Conservation (phyloP, 2,888 invertebrate genomes). For the Eilema griseolum region DNA sequence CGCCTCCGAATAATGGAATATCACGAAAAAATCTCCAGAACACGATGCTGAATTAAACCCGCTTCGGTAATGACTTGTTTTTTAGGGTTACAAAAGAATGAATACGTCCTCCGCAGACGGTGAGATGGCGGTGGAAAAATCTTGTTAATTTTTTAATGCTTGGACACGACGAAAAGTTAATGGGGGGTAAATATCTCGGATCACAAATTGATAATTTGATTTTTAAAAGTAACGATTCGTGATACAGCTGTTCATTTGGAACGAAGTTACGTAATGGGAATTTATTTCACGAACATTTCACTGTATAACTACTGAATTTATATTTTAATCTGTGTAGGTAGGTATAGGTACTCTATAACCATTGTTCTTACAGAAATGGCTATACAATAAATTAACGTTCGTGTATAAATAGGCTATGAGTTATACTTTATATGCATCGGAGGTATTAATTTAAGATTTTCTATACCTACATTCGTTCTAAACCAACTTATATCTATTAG, state of each 20-base stretch:
- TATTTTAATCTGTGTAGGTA: neutral
- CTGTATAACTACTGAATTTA: neutral
- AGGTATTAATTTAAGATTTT: too few relatives aligned
- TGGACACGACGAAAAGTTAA: slow-evolving; percentile 68
- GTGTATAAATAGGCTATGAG: neutral
- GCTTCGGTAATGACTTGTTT: slow-evolving; percentile 86
- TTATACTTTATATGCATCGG: neutral
- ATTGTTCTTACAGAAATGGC: neutral
- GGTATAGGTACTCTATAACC: too few relatives aligned
- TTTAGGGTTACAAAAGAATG: slow-evolving; percentile 85
- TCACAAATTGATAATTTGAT: slow-evolving; percentile 51
- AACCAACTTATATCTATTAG: neutral
- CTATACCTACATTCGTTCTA: too few relatives aligned
- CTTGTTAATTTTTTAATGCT: slow-evolving; percentile 82
- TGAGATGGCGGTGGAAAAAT: slow-evolving; percentile 64
- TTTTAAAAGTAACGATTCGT: slow-evolving; percentile 57
- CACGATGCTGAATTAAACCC: slow-evolving; percentile 81
- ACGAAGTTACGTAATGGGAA: slow-evolving; percentile 44
- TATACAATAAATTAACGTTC: neutral
- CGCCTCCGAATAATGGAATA: slow-evolving; percentile 81
- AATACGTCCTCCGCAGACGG: slow-evolving; percentile 83
- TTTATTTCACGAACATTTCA: slow-evolving; percentile 33
- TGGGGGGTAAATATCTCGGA: slow-evolving; percentile 66
- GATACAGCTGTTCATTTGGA: slow-evolving; percentile 58
- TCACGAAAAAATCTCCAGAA: slow-evolving; percentile 79